Percentiles rank a stretch among this genome's conserved stretches.
Conservation (phyloP, 2,797 vertebrate species). For the Hybognathus amarus region DNA sequence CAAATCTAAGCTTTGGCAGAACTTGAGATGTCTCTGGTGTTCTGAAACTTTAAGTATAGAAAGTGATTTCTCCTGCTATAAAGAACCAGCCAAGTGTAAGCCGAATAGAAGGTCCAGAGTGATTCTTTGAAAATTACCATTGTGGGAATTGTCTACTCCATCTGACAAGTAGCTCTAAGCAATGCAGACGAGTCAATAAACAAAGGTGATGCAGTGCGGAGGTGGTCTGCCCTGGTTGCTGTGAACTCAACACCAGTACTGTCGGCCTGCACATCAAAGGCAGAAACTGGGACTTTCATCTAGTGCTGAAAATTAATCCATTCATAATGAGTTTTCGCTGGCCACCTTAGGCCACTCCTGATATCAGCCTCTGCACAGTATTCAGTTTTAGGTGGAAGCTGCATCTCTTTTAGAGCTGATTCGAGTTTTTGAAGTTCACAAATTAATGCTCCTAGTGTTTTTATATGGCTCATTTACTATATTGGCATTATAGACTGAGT, state of each 20-base stretch:
- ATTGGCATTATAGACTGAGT: constrained; percentile 9
- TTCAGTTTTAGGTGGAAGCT: constrained; percentile 13
- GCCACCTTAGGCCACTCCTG: constrained; percentile 26
- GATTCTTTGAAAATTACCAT: constrained; percentile 12
- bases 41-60: background rate
- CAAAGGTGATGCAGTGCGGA: background rate
- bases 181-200: background rate
- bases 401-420: too few relatives aligned
- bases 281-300: constrained; percentile 37
- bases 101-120: background rate
- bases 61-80: background rate
- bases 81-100: background rate
- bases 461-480: constrained; percentile 26
- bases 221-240: constrained; percentile 1
- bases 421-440: constrained; percentile 24
- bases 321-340: constrained; percentile 35
- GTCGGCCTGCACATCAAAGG: constrained; percentile 45
- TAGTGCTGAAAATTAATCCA: constrained; percentile 33
- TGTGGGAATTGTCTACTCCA: background rate
- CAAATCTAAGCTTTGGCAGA: background rate
- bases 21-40: background rate
- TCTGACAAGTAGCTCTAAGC: constrained; percentile 16
- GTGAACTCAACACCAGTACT: constrained; percentile 21
- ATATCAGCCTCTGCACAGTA: constrained; percentile 9
- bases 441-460: constrained; percentile 26